A percentile compares a stretch with the other conserved stretches of the same genome.
These are phyloP conservation scores for Pantherophis alleghaniensis DNA, from an alignment of 2,797 vertebrate species.

Conservation along the genomic window DNA sequence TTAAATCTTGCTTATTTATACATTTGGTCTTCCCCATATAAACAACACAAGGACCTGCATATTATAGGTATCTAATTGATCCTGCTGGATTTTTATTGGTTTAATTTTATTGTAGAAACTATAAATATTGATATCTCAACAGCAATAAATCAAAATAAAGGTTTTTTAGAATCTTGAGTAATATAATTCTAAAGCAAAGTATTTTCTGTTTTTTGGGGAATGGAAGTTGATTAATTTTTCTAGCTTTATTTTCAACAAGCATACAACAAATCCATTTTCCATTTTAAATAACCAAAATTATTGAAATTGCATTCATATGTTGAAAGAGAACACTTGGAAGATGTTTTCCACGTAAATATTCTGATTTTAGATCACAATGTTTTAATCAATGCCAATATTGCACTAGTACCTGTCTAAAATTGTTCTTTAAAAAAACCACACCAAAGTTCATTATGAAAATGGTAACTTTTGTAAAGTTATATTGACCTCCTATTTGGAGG, in stretches of 20 bases:
- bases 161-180: slow-evolving; percentile 48
- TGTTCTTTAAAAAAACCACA: slow-evolving; percentile 56
- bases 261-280: slow-evolving; percentile 44
- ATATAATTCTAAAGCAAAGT: slow-evolving; percentile 56
- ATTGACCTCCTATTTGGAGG: slow-evolving; percentile 53
- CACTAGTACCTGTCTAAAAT: slow-evolving; percentile 41
- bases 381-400: slow-evolving; percentile 67
- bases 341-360: slow-evolving; percentile 60
- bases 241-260: slow-evolving; percentile 51
- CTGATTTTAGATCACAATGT: slow-evolving; percentile 70
- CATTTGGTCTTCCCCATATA: neutral
- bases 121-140: slow-evolving; percentile 44
- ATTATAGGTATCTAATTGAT: slow-evolving; percentile 22
- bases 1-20: neutral
- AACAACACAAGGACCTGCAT: slow-evolving; percentile 40
- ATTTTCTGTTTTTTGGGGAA: slow-evolving; percentile 22
- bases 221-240: slow-evolving; percentile 45
- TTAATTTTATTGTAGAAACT: slow-evolving; percentile 50
- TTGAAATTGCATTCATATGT: slow-evolving; percentile 63
- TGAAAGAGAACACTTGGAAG: slow-evolving; percentile 50
- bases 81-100: slow-evolving; percentile 52
- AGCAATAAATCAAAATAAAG: slow-evolving; percentile 47
- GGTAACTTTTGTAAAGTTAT: slow-evolving; percentile 37
- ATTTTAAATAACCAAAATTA: slow-evolving; percentile 60
- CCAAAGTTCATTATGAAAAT: slow-evolving; percentile 43